Conservation (phyloP, 2,797 vertebrate genomes). For the Megaceryle alcyon region DNA sequence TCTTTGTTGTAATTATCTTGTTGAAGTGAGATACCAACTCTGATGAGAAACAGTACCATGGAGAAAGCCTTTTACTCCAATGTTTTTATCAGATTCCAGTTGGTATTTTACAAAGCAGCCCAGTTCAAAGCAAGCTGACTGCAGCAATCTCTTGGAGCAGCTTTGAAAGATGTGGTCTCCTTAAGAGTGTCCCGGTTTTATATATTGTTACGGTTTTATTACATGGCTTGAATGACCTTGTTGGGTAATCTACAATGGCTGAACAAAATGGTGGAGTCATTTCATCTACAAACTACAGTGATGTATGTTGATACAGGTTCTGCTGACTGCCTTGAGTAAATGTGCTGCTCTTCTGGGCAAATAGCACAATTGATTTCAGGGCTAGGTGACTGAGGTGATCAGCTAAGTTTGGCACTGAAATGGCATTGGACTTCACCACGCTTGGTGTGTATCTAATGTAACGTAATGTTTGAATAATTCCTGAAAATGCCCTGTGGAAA, state of each 20-base stretch:
- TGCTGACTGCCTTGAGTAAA: background rate
- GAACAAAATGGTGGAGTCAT: background rate
- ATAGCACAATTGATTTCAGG: background rate
- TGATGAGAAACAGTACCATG: background rate
- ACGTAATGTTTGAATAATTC: background rate
- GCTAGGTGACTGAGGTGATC: background rate
- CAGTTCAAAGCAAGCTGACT: slow-evolving; percentile 8
- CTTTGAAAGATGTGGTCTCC: background rate
- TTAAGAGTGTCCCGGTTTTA: background rate
- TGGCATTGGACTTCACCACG: background rate
- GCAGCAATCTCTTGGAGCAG: background rate
- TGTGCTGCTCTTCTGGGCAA: background rate
- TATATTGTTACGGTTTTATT: background rate
- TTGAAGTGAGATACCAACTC: background rate
- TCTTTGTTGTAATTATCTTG: slow-evolving; percentile 12
- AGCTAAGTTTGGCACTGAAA: background rate
- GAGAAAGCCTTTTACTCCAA: background rate
- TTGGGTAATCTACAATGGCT: background rate
- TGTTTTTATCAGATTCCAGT: background rate
- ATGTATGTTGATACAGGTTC: background rate
- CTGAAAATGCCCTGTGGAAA: background rate
- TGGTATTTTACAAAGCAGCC: background rate
- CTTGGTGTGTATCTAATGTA: background rate
- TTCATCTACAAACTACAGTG: background rate
- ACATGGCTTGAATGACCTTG: background rate